Conservation (phyloP, 2,888 invertebrate genomes). For the Pseudococcus longispinus region DNA sequence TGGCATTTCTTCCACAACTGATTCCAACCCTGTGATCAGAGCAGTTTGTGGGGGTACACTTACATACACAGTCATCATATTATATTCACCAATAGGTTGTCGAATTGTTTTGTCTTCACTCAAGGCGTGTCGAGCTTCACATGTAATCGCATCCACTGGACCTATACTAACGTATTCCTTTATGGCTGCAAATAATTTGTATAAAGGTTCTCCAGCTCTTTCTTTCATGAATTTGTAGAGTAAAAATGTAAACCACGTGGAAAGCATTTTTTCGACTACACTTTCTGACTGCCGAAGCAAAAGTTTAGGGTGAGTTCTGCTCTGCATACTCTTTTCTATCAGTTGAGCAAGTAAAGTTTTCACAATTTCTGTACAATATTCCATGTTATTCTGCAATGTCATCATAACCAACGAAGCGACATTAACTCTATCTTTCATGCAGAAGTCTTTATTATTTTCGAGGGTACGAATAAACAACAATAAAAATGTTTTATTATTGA, state of each 20-base stretch:
- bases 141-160: conserved; percentile 96
- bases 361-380: conserved; percentile 98
- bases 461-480: conserved; percentile 94
- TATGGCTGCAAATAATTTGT: conserved; percentile 97
- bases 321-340: conserved; percentile 98
- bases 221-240: conserved; percentile 97
- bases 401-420: conserved; percentile 99
- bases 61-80: conserved; percentile 87
- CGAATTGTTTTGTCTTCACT: conserved; percentile 99
- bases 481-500: conserved; percentile 98
- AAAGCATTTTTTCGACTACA: conserved; percentile 99
- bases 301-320: conserved; percentile 94
- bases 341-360: conserved; percentile 96
- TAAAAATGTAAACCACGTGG: conserved; percentile 99
- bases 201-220: conserved; percentile 97
- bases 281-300: conserved; percentile 92
- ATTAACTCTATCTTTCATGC: conserved; percentile 93
- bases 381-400: conserved; percentile 97
- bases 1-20: conserved; percentile 89
- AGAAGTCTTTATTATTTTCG: conserved; percentile 94
- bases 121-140: conserved; percentile 96
- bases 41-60: conserved; percentile 93
- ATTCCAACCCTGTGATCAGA: conserved; percentile 83
- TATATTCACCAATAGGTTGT: conserved; percentile 92
- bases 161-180: conserved; percentile 99